Percentiles rank a stretch among this genome's conserved stretches.
phyloP scores from a whole-genome alignment of 2,113 vertebrate genomes.

The Bucco capensis region DNA sequence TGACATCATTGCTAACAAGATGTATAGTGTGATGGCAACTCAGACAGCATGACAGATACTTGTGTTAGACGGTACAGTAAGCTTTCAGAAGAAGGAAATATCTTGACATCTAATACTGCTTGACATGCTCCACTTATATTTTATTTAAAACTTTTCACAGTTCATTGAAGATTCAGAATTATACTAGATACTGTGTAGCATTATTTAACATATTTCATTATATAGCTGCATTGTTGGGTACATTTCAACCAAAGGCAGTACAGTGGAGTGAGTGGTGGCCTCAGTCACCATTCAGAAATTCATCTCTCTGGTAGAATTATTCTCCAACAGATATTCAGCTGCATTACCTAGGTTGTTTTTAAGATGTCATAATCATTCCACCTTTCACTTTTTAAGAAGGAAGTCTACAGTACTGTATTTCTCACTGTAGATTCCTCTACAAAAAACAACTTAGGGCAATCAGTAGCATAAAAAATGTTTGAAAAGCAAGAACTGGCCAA shows the following conservation, averaged over 20 bases:
- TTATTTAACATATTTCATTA: conserved; percentile 46
- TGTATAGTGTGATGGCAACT: not conserved
- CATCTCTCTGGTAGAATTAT: not conserved
- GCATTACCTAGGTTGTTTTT: not conserved
- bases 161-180: conserved; percentile 9
- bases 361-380: not conserved
- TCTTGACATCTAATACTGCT: conserved; percentile 5
- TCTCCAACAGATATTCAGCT: not conserved
- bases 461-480: not conserved
- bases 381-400: not conserved
- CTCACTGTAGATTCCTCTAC: not conserved
- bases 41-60: not conserved
- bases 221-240: not conserved
- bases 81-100: conserved; percentile 7
- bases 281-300: not conserved
- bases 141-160: conserved; percentile 17
- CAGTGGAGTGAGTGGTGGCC: not conserved
- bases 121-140: conserved; percentile 29
- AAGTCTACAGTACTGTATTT: not conserved
- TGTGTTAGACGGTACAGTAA: not conserved
- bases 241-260: not conserved
- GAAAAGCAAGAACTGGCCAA: not conserved
- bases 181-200: not conserved
- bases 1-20: conserved; percentile 6
- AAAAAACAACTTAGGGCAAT: not conserved